These are phyloP conservation scores for Aradophagus sp. DNA, from an alignment of 1,140 invertebrate genomes.

Conservation along the genomic window DNA sequence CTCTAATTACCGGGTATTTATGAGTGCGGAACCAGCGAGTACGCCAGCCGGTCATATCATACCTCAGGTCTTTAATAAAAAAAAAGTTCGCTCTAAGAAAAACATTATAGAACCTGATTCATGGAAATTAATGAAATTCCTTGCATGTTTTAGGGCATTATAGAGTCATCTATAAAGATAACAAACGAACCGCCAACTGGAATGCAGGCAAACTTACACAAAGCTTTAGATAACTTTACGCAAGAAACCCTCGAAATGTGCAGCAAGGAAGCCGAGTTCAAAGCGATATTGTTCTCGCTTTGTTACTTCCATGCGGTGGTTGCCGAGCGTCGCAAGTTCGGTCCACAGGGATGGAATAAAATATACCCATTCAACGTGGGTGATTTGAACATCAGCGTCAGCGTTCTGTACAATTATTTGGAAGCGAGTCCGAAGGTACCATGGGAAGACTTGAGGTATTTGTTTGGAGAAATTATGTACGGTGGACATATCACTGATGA, in stretches of 20 bases:
- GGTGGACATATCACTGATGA: conserved; percentile 98
- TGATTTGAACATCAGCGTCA: conserved; percentile 93
- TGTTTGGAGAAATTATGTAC: conserved; percentile 99
- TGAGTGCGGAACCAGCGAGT: conserved; percentile 86
- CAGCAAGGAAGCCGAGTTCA: conserved; percentile 95
- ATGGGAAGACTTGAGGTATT: conserved; percentile 92
- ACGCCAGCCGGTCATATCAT: conserved; percentile 92
- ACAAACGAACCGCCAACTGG: conserved; percentile 97
- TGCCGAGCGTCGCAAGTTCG: conserved; percentile 93
- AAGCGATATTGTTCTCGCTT: conserved; percentile 91
- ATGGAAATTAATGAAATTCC: too few species aligned
- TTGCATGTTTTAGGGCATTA: conserved; percentile 91
- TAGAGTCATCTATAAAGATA: conserved; percentile 96
- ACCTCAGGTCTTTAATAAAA: conserved; percentile 78
- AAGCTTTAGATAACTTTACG: conserved; percentile 94
- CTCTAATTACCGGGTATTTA: conserved; percentile 77
- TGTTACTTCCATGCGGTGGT: conserved; percentile 98
- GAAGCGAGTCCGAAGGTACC: conserved; percentile 95
- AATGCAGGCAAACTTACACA: conserved; percentile 94
- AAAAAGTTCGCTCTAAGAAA: too few species aligned
- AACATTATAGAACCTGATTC: too few species aligned
- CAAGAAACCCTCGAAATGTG: conserved; percentile 96
- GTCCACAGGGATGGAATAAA: conserved; percentile 95
- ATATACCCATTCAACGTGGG: conserved; percentile 87
- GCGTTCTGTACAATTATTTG: conserved; percentile 94